Conservation (phyloP, 2,113 vertebrate species). For the Eudorcas thomsonii region DNA sequence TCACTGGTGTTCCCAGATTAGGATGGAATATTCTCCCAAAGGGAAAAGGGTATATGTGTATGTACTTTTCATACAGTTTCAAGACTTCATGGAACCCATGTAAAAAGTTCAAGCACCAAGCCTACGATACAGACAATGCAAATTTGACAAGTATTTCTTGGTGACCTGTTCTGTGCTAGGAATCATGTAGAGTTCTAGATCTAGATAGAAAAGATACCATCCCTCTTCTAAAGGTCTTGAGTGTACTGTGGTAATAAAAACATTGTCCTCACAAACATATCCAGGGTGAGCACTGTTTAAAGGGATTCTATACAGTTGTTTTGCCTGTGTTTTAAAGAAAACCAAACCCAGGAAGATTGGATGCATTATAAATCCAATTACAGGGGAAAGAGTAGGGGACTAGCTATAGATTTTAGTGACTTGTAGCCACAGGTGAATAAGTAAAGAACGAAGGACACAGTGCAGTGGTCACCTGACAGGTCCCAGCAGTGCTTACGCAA, state of each 20-base stretch:
- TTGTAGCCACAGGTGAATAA: not conserved
- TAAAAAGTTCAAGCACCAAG: not conserved
- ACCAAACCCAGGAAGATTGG: not conserved
- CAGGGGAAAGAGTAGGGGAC: not conserved
- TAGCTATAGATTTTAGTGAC: not conserved
- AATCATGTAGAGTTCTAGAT: not conserved
- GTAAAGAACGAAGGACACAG: not conserved
- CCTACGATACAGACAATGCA: not conserved
- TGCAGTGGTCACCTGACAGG: not conserved
- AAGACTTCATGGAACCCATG: not conserved
- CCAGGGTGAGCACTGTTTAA: not conserved
- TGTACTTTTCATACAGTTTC: not conserved
- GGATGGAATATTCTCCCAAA: not conserved
- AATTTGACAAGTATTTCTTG: not conserved
- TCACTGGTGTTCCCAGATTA: not conserved
- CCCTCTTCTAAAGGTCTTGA: not conserved
- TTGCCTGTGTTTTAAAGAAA: not conserved
- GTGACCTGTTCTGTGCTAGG: not conserved
- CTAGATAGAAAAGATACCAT: not conserved
- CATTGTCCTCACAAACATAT: not conserved
- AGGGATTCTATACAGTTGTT: not conserved
- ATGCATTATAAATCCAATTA: not conserved
- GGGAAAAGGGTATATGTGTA: not conserved
- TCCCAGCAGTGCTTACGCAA: not conserved
- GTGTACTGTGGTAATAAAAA: not conserved